Conservation (phyloP, 2,888 invertebrate genomes). For the Sesia bembeciformis region DNA sequence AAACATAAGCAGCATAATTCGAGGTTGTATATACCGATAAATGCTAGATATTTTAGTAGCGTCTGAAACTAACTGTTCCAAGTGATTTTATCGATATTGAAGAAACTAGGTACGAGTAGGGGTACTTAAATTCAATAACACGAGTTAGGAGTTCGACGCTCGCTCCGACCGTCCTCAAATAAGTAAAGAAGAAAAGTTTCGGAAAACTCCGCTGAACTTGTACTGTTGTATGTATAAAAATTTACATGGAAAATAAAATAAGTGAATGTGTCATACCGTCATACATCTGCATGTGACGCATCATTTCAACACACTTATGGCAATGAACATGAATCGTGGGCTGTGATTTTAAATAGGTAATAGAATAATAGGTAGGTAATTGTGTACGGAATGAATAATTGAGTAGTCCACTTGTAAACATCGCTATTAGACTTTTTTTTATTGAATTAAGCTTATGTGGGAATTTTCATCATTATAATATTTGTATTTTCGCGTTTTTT, state of each 20-base stretch:
- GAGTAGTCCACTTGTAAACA: too few relatives aligned
- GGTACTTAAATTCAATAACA: constrained; percentile 73
- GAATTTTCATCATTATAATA: too few relatives aligned
- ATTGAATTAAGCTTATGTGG: too few relatives aligned
- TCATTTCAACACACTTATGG: too few relatives aligned
- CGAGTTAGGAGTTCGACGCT: constrained; percentile 71
- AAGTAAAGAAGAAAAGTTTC: constrained; percentile 67
- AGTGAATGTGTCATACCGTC: neutral
- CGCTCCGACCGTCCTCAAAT: constrained; percentile 70
- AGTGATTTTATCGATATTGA: constrained; percentile 58
- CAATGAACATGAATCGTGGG: too few relatives aligned
- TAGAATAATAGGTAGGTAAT: too few relatives aligned
- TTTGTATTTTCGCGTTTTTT: too few relatives aligned
- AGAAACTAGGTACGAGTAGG: constrained; percentile 49
- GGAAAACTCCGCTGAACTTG: constrained; percentile 59
- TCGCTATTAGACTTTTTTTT: too few relatives aligned
- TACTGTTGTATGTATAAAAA: constrained; percentile 45
- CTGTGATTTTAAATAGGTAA: too few relatives aligned
- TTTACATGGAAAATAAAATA: neutral
- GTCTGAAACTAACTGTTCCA: constrained; percentile 25
- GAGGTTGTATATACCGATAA: constrained; percentile 1
- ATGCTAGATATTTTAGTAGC: constrained; percentile 10
- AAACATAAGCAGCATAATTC: constrained; percentile 8
- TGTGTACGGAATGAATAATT: too few relatives aligned
- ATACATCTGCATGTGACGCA: too few relatives aligned